Evolutionary conservation across 2,888 invertebrate genomes (phyloP).

Genomic region (Drosophila colorata): DNA sequence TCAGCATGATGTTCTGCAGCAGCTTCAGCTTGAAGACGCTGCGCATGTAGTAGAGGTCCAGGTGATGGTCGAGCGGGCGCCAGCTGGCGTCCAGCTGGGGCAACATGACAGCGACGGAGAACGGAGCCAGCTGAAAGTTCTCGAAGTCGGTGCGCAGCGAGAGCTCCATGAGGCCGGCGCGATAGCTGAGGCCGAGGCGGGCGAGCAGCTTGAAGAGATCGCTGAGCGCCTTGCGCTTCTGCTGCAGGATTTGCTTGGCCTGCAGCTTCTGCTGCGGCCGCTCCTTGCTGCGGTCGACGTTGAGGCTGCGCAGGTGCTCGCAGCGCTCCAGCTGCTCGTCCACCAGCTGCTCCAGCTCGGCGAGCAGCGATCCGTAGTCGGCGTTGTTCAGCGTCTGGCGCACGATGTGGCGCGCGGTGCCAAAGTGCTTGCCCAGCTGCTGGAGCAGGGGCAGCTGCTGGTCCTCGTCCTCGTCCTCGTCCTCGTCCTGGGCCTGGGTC

Average conservation of each 20-base stretch:
- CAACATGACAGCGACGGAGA: conserved; percentile 88
- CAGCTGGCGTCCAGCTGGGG: conserved; percentile 85
- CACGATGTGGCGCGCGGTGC: conserved; percentile 88
- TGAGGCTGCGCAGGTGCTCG: conserved; percentile 87
- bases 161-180: conserved; percentile 90
- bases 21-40: conserved; percentile 84
- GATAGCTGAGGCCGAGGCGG: conserved; percentile 92
- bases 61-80: conserved; percentile 82
- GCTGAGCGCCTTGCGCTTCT: conserved; percentile 93
- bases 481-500: conserved; percentile 4
- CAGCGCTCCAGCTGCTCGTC: conserved; percentile 89
- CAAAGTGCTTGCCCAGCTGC: conserved; percentile 86
- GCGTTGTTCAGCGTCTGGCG: conserved; percentile 87
- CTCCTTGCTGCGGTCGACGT: conserved; percentile 85
- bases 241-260: conserved; percentile 92
- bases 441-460: conserved; percentile 61
- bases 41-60: conserved; percentile 83
- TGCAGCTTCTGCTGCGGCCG: conserved; percentile 92
- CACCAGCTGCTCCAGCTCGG: conserved; percentile 89
- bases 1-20: conserved; percentile 85
- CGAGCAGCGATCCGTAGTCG: conserved; percentile 88
- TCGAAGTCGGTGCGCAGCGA: conserved; percentile 86
- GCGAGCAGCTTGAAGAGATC: conserved; percentile 93
- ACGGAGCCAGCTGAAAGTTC: conserved; percentile 89
- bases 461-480: too few relatives aligned